Conservation (phyloP, 2,797 vertebrate genomes). For the Salarias fasciatus region DNA sequence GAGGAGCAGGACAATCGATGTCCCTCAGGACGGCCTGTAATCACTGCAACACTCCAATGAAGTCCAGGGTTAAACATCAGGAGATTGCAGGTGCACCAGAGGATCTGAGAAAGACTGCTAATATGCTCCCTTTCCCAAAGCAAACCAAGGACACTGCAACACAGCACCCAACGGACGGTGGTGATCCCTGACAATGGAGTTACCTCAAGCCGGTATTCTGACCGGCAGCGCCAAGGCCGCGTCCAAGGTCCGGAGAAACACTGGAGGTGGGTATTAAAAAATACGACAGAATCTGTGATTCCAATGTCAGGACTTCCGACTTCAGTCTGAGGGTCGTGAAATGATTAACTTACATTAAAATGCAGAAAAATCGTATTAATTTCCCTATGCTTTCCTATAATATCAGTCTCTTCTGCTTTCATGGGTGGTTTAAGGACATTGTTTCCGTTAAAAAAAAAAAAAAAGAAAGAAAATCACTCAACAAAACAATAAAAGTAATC, state of each 20-base stretch:
- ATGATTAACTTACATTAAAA: constrained; percentile 18
- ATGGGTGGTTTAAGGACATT: background rate
- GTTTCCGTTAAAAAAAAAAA: too few species aligned
- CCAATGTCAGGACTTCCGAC: background rate
- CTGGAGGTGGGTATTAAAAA: background rate
- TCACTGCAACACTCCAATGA: constrained; percentile 94
- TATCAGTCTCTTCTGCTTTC: too few species aligned
- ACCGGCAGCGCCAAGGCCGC: constrained; percentile 12
- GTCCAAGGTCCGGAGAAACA: constrained; percentile 18
- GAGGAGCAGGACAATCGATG: constrained; percentile 89
- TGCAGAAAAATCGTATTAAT: background rate
- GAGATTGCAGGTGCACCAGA: constrained; percentile 88
- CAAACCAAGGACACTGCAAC: constrained; percentile 86
- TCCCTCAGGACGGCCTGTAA: constrained; percentile 92
- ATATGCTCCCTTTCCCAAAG: constrained; percentile 77
- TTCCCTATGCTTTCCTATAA: background rate
- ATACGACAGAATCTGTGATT: background rate
- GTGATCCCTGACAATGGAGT: constrained; percentile 35
- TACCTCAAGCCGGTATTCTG: constrained; percentile 26
- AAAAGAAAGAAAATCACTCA: background rate
- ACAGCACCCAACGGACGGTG: constrained; percentile 46
- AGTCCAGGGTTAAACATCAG: constrained; percentile 93
- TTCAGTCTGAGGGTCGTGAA: background rate
- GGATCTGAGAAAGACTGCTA: constrained; percentile 86
- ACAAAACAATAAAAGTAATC: background rate